These are phyloP conservation scores for Atrina japonica DNA, from an alignment of 2,888 invertebrate species.

Conservation along the genomic window DNA sequence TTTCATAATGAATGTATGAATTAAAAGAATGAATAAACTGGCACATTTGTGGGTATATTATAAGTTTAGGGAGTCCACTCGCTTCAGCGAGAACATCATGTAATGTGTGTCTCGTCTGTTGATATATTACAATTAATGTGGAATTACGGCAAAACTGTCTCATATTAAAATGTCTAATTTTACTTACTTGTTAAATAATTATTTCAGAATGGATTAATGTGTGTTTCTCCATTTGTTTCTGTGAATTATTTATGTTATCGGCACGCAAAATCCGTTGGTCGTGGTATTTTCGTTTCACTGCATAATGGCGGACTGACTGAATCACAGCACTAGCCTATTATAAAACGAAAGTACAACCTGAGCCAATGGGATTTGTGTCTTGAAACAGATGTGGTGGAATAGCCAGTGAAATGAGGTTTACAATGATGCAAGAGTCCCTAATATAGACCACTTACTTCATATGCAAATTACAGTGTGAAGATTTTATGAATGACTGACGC, in stretches of 20 bases:
- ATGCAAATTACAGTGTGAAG: background rate
- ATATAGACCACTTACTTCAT: background rate
- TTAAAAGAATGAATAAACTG: too few species aligned
- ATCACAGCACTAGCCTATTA: background rate
- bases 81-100: slow-evolving; percentile 1
- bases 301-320: background rate
- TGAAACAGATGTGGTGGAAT: background rate
- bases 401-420: slow-evolving; percentile 12
- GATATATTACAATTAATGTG: background rate
- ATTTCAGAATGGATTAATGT: slow-evolving; percentile 7
- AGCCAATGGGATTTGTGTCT: slow-evolving; percentile 12
- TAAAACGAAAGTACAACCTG: slow-evolving; percentile 22
- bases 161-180: background rate
- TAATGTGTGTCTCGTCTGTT: background rate
- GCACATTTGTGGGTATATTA: too few species aligned
- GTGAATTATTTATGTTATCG: too few species aligned
- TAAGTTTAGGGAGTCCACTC: slow-evolving; percentile 25
- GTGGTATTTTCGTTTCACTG: background rate
- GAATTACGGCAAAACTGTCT: background rate
- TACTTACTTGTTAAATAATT: slow-evolving; percentile 14
- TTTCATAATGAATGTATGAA: too few species aligned
- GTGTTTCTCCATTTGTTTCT: background rate
- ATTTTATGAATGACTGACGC: slow-evolving; percentile 3
- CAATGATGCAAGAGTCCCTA: background rate
- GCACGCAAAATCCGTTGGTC: background rate